Conservation (phyloP, 35 echinoderm and acorn worm genomes). For the Holothuria glaberrima region DNA sequence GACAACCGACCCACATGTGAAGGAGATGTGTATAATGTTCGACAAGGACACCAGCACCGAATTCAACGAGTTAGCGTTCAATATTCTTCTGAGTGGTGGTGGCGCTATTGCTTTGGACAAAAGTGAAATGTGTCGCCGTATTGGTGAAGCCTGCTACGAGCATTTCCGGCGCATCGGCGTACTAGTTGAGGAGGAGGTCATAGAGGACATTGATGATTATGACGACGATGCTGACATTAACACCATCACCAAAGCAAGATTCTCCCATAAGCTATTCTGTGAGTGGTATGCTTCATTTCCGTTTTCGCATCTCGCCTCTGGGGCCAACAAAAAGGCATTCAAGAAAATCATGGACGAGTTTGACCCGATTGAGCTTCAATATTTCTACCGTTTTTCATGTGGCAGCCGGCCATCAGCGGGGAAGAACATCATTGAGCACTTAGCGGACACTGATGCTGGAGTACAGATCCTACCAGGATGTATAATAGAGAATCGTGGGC, state of each 20-base stretch:
- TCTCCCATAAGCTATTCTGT: constrained; percentile 36
- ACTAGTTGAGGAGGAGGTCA: constrained; percentile 38
- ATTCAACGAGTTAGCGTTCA: constrained; percentile 48
- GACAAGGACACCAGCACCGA: constrained; percentile 41
- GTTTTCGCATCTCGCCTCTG: constrained; percentile 41
- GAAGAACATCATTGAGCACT: constrained; percentile 31
- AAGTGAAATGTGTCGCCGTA: constrained; percentile 42
- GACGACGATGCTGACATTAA: constrained; percentile 39
- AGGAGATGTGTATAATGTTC: constrained; percentile 10
- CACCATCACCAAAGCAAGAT: constrained; percentile 45
- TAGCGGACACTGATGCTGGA: constrained; percentile 40
- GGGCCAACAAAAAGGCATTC: background rate
- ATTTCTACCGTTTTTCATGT: constrained; percentile 43
- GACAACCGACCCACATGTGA: background rate
- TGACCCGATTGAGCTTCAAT: constrained; percentile 33
- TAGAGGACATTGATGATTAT: constrained; percentile 31
- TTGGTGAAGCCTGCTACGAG: constrained; percentile 39
- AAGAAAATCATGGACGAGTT: constrained; percentile 35
- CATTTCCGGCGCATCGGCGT: constrained; percentile 37
- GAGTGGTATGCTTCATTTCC: constrained; percentile 41
- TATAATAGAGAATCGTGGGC: constrained; percentile 19
- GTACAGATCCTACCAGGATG: constrained; percentile 48
- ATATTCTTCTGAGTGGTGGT: constrained; percentile 40
- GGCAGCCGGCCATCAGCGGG: constrained; percentile 39
- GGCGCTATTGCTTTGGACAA: constrained; percentile 35